These are phyloP conservation scores for Eonycteris spelaea DNA, from an alignment of 2,113 vertebrate species.

Conservation along the genomic window DNA sequence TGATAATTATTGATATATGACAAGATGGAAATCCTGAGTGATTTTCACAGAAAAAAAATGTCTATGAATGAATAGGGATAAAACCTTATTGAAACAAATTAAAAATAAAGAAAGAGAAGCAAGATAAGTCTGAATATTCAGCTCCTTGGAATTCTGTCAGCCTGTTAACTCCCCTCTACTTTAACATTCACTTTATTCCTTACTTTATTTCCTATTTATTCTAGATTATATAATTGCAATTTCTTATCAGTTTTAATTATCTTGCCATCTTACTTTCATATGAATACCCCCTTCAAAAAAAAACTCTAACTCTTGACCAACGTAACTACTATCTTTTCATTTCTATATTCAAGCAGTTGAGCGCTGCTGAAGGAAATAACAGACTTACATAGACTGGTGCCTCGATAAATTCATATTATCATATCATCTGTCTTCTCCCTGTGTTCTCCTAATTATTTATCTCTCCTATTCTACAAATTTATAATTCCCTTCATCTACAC, in stretches of 20 bases:
- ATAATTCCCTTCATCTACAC: not conserved
- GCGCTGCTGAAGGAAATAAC: not conserved
- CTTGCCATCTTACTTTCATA: not conserved
- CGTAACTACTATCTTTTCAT: not conserved
- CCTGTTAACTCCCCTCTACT: not conserved
- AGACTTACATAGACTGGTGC: not conserved
- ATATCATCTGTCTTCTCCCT: slow-evolving; percentile 5
- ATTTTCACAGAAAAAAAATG: not conserved
- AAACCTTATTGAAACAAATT: not conserved
- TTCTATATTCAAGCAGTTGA: not conserved
- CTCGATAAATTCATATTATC: not conserved
- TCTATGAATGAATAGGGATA: not conserved
- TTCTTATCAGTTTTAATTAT: slow-evolving; percentile 1
- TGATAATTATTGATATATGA: not conserved
- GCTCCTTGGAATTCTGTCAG: not conserved
- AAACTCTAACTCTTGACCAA: not conserved
- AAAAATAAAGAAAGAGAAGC: not conserved
- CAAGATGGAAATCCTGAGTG: not conserved
- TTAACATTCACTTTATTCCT: not conserved
- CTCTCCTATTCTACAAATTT: not conserved
- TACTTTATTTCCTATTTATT: not conserved
- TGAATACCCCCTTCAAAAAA: not conserved
- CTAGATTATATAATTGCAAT: not conserved
- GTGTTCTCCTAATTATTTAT: not conserved
- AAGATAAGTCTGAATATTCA: not conserved